Conservation (phyloP, 2,113 vertebrate species). For the Mionectes macconnelli region DNA sequence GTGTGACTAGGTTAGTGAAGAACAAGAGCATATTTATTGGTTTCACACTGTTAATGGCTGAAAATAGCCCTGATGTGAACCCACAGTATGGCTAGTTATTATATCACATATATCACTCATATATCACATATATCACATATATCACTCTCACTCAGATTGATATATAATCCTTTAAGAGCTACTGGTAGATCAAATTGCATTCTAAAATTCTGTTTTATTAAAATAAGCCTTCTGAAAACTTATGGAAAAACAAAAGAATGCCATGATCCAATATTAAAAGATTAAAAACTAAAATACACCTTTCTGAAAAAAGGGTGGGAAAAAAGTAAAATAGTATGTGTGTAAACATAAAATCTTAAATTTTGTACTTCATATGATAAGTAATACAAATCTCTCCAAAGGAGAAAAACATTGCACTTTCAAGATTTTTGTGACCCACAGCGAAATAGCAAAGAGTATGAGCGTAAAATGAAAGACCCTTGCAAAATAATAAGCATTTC, state of each 20-base stretch:
- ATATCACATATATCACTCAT: background rate
- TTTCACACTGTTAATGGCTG: background rate
- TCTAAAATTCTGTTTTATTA: background rate
- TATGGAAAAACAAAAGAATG: background rate
- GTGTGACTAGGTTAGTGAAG: background rate
- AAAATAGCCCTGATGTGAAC: background rate
- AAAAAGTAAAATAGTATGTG: background rate
- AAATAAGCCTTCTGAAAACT: background rate
- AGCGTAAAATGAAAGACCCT: background rate
- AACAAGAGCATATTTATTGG: background rate
- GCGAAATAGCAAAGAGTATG: background rate
- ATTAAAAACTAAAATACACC: background rate
- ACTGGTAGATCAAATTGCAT: background rate
- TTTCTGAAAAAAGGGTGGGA: background rate
- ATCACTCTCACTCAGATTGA: background rate
- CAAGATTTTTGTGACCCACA: slow-evolving; percentile 28
- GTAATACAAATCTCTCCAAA: background rate
- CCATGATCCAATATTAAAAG: background rate
- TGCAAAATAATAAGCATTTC: background rate
- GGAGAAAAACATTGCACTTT: slow-evolving; percentile 57
- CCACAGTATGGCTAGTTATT: background rate
- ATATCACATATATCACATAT: too few relatives aligned
- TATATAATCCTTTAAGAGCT: background rate
- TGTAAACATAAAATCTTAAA: background rate
- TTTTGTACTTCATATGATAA: background rate